Evolutionary conservation across 2,797 vertebrate genomes (phyloP).

Genomic region (Lagorchestes hirsutus): DNA sequence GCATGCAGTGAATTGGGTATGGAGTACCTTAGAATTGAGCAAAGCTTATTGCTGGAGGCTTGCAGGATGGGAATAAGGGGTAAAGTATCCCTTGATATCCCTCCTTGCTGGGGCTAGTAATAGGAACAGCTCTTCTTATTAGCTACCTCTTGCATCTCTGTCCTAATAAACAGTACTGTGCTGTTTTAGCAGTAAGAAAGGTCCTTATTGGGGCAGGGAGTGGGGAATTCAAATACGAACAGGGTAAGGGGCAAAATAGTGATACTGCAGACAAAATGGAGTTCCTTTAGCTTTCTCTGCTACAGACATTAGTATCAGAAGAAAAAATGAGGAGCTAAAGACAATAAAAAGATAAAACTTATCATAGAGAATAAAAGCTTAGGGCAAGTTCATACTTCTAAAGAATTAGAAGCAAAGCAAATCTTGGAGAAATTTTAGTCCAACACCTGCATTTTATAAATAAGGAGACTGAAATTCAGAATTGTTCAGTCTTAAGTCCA

Average conservation of each 20-base stretch:
- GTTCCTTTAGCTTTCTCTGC: too few species aligned
- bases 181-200: neutral
- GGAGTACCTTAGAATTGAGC: neutral
- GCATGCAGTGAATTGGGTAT: neutral
- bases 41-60: neutral
- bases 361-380: too few species aligned
- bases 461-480: neutral
- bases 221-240: neutral
- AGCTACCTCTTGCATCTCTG: neutral
- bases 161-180: neutral
- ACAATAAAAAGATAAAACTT: too few species aligned
- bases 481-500: neutral
- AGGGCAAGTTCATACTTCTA: too few species aligned
- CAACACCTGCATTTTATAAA: neutral
- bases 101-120: neutral
- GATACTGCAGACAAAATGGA: neutral
- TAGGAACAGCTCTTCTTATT: neutral
- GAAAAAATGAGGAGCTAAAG: too few species aligned
- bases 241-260: neutral
- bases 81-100: neutral
- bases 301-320: too few species aligned
- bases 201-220: neutral
- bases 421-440: neutral
- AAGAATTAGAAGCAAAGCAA: neutral
- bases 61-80: neutral